Evolutionary conservation across 1,140 invertebrate genomes (phyloP).

Genomic region (Zophobas atratus): DNA sequence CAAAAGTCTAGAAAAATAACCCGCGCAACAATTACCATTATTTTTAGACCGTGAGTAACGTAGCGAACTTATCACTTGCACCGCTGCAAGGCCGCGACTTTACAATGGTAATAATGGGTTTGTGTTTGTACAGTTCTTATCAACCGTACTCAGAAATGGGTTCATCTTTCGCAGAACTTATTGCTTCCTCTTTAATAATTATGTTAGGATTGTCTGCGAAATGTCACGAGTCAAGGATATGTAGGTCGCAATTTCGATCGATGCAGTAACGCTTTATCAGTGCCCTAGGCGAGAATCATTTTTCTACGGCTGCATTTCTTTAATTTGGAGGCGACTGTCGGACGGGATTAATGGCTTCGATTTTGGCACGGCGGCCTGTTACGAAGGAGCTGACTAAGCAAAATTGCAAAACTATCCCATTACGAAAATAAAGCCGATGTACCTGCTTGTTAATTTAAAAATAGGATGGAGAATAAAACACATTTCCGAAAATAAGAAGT

Average conservation of each 20-base stretch:
- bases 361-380: conserved; percentile 21
- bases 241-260: conserved; percentile 29
- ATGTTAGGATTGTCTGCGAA: conserved; percentile 31
- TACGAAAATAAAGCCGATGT: conserved; percentile 45
- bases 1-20: conserved; percentile 2
- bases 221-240: conserved; percentile 39
- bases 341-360: conserved; percentile 2
- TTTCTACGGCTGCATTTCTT: conserved; percentile 6
- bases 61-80: conserved; percentile 13
- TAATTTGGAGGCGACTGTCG: too few species aligned
- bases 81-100: conserved; percentile 1
- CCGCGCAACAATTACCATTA: conserved; percentile 5
- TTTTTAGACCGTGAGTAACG: conserved; percentile 26
- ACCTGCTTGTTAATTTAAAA: conserved; percentile 41
- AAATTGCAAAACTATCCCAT: conserved; percentile 41
- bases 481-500: conserved; percentile 24
- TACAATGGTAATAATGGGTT: neutral
- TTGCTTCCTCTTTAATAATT: conserved; percentile 23
- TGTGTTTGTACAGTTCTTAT: neutral
- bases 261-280: conserved; percentile 17
- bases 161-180: conserved; percentile 11
- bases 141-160: neutral
- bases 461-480: conserved; percentile 23
- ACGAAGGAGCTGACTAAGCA: conserved; percentile 34
- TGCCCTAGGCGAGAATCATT: neutral